Base-by-base conservation (phyloP, 2,888 invertebrate species). In the Brachylomia viminalis region DNA sequence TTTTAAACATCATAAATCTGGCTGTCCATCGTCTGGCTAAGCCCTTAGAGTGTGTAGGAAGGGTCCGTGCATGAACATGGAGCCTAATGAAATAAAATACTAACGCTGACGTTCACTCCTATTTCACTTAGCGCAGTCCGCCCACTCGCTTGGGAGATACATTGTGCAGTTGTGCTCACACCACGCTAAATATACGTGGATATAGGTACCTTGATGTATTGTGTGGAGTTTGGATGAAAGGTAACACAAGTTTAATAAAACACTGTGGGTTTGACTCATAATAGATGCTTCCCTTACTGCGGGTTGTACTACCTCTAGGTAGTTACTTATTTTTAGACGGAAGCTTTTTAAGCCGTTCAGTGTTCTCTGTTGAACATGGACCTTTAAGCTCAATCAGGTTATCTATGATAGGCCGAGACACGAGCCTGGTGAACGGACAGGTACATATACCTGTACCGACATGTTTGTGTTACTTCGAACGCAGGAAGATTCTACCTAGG, bases 111-210 rank as follows among this genome's bases (percentile, higher is more conserved):
- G 75, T 71, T 85, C 86, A 80, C 89, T 90, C 87, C 89, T 86
- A 91, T 91, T 91, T 91, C 91, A 91, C 89, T 91, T 90, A 89
- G 78, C 79, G 77, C 68, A 56, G 86, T 85, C 89, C 91, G 90
- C 91, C 91, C 88, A 91, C 91, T 72, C 84, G 85, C 75, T 67
- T 67, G 79, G 45, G 77, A 74, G 65, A 71, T 74, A 86, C 82
- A 82, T 77, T 84, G 82, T 77, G 68, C 72, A 75, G 77, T 77
- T 72, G 65, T 75, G 62, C 73, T 75, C 74, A 67, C 68, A 78
- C 58, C 33, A 70, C 17, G 33, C 49, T 23, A 67, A 82, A 73
- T 74, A 61, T 72, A 76, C n/a, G 58, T 69, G 62, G 8, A 66
- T 83, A 52, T 79, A 77, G 6, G 52, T 61, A 33, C 47, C 23